A percentile compares a stretch with the other conserved stretches of the same genome.
Conservation (phyloP, 1,140 invertebrate genomes). For the Grapholita molesta region DNA sequence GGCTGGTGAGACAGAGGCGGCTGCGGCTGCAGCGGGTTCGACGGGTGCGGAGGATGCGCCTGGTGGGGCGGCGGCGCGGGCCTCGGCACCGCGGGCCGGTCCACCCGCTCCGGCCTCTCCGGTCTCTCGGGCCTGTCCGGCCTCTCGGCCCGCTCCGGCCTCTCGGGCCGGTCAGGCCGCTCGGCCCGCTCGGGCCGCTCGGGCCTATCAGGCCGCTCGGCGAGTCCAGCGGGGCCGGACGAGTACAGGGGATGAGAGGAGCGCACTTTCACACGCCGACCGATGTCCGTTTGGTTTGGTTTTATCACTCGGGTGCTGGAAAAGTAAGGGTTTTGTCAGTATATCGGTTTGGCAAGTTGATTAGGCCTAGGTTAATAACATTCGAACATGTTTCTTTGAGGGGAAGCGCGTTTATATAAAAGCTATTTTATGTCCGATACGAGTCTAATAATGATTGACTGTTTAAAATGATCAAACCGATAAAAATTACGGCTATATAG, state of each 20-base stretch:
- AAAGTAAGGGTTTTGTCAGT: slow-evolving; percentile 26
- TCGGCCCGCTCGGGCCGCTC: slow-evolving; percentile 38
- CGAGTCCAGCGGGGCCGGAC: slow-evolving; percentile 30
- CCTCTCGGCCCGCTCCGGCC: slow-evolving; percentile 39
- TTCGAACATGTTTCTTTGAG: background rate
- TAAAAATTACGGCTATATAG: too few species aligned
- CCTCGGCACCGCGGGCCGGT: slow-evolving; percentile 30
- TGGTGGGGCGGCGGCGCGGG: slow-evolving; percentile 32
- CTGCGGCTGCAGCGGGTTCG: slow-evolving; percentile 35
- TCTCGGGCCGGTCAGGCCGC: slow-evolving; percentile 40
- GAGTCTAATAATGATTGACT: too few species aligned
- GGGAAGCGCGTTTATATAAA: background rate
- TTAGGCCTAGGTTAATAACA: background rate
- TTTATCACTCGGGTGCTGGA: slow-evolving; percentile 94
- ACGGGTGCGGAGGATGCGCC: slow-evolving; percentile 37
- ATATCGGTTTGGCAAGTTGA: background rate
- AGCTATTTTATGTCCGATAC: too few species aligned
- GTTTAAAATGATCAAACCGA: too few species aligned
- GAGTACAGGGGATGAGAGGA: slow-evolving; percentile 52
- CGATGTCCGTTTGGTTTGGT: slow-evolving; percentile 91
- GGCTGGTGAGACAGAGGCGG: slow-evolving; percentile 38
- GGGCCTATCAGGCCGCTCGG: slow-evolving; percentile 37
- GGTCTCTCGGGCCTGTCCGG: slow-evolving; percentile 30
- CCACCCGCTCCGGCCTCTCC: slow-evolving; percentile 23
- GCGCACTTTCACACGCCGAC: slow-evolving; percentile 89